These are phyloP conservation scores for Tortricodes alternella DNA, from an alignment of 2,888 invertebrate genomes.

Conservation along the genomic window DNA sequence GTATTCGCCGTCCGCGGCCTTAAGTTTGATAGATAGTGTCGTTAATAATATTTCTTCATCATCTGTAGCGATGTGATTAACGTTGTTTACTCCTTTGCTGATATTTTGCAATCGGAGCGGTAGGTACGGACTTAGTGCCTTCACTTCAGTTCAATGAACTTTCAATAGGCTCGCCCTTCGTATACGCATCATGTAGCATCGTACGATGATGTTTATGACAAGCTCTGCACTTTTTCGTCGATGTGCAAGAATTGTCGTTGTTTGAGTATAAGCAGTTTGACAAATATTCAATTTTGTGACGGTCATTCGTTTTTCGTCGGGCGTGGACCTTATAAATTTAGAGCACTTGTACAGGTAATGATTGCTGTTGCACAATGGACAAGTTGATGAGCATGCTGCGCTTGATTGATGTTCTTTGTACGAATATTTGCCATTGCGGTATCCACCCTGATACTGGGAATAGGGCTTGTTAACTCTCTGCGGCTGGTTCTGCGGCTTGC, in stretches of 20 bases:
- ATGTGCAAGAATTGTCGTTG: conserved; percentile 23
- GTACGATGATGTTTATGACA: conserved; percentile 33
- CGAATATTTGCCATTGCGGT: background rate
- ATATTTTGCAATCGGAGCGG: too few species aligned
- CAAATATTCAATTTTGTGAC: conserved; percentile 31
- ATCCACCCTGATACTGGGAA: background rate
- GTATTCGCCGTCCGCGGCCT: background rate
- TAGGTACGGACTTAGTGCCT: too few species aligned
- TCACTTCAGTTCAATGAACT: too few species aligned
- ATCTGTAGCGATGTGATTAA: background rate
- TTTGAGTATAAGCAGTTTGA: conserved; percentile 34
- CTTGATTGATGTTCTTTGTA: too few species aligned
- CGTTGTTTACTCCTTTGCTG: too few species aligned
- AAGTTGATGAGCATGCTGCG: too few species aligned
- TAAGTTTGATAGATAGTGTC: background rate
- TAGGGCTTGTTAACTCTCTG: background rate
- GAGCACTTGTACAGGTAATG: conserved; percentile 32
- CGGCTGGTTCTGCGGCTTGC: background rate
- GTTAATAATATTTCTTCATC: background rate
- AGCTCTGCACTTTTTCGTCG: conserved; percentile 32
- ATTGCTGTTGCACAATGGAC: conserved; percentile 28
- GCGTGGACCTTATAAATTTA: conserved; percentile 14
- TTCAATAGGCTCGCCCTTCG: too few species aligned
- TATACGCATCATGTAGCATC: conserved; percentile 33
- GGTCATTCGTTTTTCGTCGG: background rate